Base-by-base conservation (phyloP, 2,113 vertebrate species). In the Pachypanchax playfairii region DNA sequence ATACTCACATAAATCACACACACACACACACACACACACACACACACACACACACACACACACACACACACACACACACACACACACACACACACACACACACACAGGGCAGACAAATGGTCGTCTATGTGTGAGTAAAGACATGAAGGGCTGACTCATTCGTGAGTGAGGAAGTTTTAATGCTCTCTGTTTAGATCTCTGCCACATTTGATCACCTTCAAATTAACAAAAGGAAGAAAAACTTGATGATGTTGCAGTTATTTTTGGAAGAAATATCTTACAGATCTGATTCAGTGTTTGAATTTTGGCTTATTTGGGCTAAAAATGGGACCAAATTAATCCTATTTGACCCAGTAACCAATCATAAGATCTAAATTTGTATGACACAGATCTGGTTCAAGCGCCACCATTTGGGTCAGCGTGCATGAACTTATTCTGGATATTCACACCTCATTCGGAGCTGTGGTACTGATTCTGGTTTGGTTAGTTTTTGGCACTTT, bases 131-230 rank as follows among this genome's bases (percentile, higher is more conserved):
- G 58, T 29, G 6, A 49, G 12, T 4, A 15, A 11, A 17, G 24
- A 42, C 39, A 25, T 47, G 35, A 48, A 17, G 17, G 67, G 7
- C 20, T 18, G 60, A 54, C 65, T 70, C 61, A 26, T 77, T 64
- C 60, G 60, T 70, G 53, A 80, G 42, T 65, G 49, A 73, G 52
- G 9, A 4, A 15, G 22, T 50, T 50, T 41, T 6, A 38, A 39
- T 26, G 1, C 5, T 2, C 21, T 39, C 24, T 26, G 29, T 50
- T 15, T 29, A 28, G 18, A 6, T 18, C 6, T 50, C 21, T 51
- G 28, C 12, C 26, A 33, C n/a, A 15, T 50, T 50, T 50, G 20
- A 50, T n/a, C n/a, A n/a, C 14, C 31, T 33, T 33, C 8, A 33
- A 10, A 36, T 14, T 14, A 36, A 36, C 11, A 36, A 36, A 13